These are phyloP conservation scores for Autographa gamma DNA, from an alignment of 2,888 invertebrate species.

Conservation along the genomic window DNA sequence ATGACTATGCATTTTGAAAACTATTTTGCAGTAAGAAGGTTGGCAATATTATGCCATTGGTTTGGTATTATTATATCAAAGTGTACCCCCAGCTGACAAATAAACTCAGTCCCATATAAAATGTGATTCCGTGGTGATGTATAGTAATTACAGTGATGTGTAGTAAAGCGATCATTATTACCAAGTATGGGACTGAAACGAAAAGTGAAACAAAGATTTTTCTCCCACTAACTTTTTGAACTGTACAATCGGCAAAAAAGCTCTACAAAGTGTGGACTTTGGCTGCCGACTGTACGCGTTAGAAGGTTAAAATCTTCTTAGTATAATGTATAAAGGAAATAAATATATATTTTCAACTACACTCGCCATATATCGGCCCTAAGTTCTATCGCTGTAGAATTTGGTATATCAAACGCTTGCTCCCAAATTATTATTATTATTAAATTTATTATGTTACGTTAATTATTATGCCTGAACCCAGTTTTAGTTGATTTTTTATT, in stretches of 20 bases:
- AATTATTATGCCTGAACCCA: conserved; percentile 54
- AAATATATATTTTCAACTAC: conserved; percentile 47
- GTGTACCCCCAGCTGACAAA: conserved; percentile 52
- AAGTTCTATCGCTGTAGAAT: conserved; percentile 41
- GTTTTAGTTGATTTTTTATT: conserved; percentile 45
- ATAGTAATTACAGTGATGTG: conserved; percentile 48
- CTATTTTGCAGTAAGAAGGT: neutral
- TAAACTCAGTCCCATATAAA: conserved; percentile 65
- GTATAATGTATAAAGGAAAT: conserved; percentile 22
- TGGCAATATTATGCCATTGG: neutral
- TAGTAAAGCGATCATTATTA: conserved; percentile 27
- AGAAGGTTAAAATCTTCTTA: conserved; percentile 33
- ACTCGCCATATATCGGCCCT: conserved; percentile 36
- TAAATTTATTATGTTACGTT: conserved; percentile 46
- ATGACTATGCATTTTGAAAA: neutral
- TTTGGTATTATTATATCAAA: conserved; percentile 48
- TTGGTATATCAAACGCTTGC: conserved; percentile 50
- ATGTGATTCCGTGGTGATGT: conserved; percentile 57
- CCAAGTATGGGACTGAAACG: conserved; percentile 26
- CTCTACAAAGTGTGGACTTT: neutral
- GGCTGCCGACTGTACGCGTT: conserved; percentile 11
- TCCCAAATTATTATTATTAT: conserved; percentile 45
- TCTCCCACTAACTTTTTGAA: conserved; percentile 42
- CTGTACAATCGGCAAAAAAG: neutral
- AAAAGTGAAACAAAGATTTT: conserved; percentile 17